Evolutionary conservation across 64 coral and sea anemone species (phyloP), one percentile per base, ranked within the genome.

Genomic region (Trachythela sp.): DNA sequence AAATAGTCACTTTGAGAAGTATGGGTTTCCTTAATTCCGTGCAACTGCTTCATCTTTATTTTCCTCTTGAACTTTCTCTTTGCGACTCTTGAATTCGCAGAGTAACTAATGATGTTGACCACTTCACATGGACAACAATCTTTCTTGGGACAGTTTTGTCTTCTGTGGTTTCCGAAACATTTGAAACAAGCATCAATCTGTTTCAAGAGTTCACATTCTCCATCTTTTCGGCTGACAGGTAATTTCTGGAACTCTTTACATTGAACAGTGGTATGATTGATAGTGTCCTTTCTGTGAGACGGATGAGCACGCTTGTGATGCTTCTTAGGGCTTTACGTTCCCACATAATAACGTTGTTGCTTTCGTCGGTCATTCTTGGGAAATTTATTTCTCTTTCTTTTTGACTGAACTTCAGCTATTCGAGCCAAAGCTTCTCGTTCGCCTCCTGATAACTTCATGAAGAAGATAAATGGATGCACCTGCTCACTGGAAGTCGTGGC

Each of bases 381-480:
- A 52, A 52, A 52, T 52, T 52, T 20, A 31, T 26, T 72, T 35
- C 68, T 72, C 29, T 72, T 88, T 2, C 38, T 48, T 59, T 54
- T 72, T 60, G 89, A 32, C 88, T 77, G 88, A 45, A 42, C 85
- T 52, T 95, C 86, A 5, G 89, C 91, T n/a, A 91, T 83, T 52
- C 94, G 92, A 36, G 86, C 41, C 18, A 95, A 85, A 48, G 94
- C 91, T 59, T 95, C 91, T 86, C 85, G 87, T 24, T 92, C 91
- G 4, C 86, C 37, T 59, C 91, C 89, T 9, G 93, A 30, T 20
- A 93, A 91, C 50, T 83, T 95, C 91, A 95, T 95, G 20, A 95
- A 92, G 1, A 75, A 22, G 40, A 10, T 43, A 77, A 96, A 96
- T 17, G 94, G 94, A 33, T 24, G 2, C n/a, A n/a, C n/a, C n/a